phyloP scores from a whole-genome alignment of 23 tunicate species.

The Styela plicata region DNA sequence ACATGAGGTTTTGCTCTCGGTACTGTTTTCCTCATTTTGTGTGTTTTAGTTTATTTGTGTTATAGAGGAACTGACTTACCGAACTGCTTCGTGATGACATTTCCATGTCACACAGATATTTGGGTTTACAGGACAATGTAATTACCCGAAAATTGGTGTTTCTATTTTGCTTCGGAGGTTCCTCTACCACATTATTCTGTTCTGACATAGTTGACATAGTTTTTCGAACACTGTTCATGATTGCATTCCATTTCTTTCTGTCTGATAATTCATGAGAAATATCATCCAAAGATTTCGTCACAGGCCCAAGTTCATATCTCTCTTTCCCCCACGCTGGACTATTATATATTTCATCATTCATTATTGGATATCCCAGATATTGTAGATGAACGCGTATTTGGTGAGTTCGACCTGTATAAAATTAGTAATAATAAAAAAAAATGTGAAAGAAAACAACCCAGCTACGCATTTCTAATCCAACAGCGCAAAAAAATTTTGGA shows the following conservation, averaged over 20 bases:
- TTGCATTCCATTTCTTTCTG: conserved; percentile 12
- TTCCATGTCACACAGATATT: no score
- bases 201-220: no score
- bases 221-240: not conserved
- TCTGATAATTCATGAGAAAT: conserved; percentile 21
- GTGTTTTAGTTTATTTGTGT: no score
- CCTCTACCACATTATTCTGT: no score
- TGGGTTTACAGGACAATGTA: no score
- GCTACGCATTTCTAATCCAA: not conserved
- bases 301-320: conserved; percentile 57
- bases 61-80: no score
- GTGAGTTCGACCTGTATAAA: conserved; percentile 86
- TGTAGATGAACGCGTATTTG: conserved; percentile 97
- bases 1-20: no score
- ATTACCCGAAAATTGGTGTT: no score
- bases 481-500: not conserved
- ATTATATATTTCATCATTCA: conserved; percentile 90
- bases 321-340: conserved; percentile 85
- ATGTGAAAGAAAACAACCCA: not conserved
- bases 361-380: conserved; percentile 88
- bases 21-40: no score
- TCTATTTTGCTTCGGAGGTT: no score
- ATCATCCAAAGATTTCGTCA: conserved; percentile 37
- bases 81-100: no score
- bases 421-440: not conserved